These are phyloP conservation scores for Sericinus montela DNA, from an alignment of 2,888 invertebrate genomes.

Conservation along the genomic window DNA sequence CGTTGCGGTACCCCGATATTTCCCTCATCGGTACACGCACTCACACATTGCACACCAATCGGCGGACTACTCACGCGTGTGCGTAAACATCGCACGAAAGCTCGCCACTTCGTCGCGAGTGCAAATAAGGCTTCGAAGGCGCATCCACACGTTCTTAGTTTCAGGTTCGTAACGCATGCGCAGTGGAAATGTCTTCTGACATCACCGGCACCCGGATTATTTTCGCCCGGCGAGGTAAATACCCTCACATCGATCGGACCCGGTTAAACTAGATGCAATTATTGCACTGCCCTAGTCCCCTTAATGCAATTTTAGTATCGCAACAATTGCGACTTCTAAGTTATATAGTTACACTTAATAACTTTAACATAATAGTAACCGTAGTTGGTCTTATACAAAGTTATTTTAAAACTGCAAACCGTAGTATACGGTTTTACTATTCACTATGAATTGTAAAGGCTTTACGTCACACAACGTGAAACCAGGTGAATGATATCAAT, in stretches of 20 bases:
- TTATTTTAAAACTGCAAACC: not conserved
- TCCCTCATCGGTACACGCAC: slow-evolving; percentile 14
- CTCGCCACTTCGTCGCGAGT: slow-evolving; percentile 31
- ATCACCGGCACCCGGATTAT: slow-evolving; percentile 77
- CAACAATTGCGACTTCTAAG: not conserved
- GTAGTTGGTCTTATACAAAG: not conserved
- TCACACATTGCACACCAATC: slow-evolving; percentile 9
- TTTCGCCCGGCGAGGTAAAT: slow-evolving; percentile 78
- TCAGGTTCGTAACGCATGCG: slow-evolving; percentile 33
- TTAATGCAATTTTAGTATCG: slow-evolving; percentile 48
- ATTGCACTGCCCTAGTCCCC: slow-evolving; percentile 74
- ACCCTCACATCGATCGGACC: slow-evolving; percentile 78
- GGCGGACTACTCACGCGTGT: slow-evolving; percentile 18
- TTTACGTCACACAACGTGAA: no score
- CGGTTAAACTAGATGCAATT: slow-evolving; percentile 77
- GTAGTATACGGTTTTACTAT: no score
- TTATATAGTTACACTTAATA: not conserved
- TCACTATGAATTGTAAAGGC: no score
- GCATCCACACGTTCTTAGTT: slow-evolving; percentile 39
- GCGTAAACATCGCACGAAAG: slow-evolving; percentile 29
- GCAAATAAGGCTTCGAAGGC: slow-evolving; percentile 39
- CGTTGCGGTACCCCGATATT: slow-evolving; percentile 23
- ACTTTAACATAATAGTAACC: not conserved
- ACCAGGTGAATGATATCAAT: no score
- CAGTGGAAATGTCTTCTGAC: slow-evolving; percentile 52